These are phyloP conservation scores for Bombus difficillimus DNA, from an alignment of 1,140 invertebrate genomes.

Conservation along the genomic window DNA sequence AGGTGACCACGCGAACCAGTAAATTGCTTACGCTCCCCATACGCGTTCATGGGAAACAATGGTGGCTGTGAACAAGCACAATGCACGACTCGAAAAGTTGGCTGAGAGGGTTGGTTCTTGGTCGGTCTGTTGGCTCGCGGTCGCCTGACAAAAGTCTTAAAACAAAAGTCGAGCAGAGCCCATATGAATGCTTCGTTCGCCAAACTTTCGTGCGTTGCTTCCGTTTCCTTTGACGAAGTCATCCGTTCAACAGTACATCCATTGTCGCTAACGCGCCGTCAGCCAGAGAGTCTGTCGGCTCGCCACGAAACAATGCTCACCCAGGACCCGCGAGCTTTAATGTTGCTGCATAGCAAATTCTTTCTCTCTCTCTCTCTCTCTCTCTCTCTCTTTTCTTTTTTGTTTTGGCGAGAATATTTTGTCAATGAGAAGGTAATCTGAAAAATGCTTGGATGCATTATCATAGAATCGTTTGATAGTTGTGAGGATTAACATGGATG, in stretches of 20 bases:
- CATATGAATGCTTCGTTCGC: slow-evolving; percentile 53
- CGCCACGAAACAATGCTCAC: slow-evolving; percentile 48
- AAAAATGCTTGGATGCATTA: background rate
- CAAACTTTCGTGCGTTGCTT: slow-evolving; percentile 63
- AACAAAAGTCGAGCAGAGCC: slow-evolving; percentile 60
- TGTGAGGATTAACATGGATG: background rate
- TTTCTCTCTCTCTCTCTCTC: background rate
- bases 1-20: slow-evolving; percentile 35
- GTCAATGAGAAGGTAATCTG: background rate
- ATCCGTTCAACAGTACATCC: slow-evolving; percentile 57
- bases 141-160: slow-evolving; percentile 66
- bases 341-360: background rate
- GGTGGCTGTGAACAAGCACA: slow-evolving; percentile 40
- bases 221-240: slow-evolving; percentile 69
- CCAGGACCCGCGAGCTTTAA: background rate
- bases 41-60: slow-evolving; percentile 56
- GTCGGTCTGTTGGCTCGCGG: slow-evolving; percentile 34
- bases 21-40: slow-evolving; percentile 38
- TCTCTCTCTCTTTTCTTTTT: background rate
- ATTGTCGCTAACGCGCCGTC: slow-evolving; percentile 56
- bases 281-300: slow-evolving; percentile 32
- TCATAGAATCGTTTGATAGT: background rate
- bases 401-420: background rate
- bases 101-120: slow-evolving; percentile 24
- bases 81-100: slow-evolving; percentile 60